Evolutionary conservation across 2,888 invertebrate genomes (phyloP).

Genomic region (Notodonta dromedarius): DNA sequence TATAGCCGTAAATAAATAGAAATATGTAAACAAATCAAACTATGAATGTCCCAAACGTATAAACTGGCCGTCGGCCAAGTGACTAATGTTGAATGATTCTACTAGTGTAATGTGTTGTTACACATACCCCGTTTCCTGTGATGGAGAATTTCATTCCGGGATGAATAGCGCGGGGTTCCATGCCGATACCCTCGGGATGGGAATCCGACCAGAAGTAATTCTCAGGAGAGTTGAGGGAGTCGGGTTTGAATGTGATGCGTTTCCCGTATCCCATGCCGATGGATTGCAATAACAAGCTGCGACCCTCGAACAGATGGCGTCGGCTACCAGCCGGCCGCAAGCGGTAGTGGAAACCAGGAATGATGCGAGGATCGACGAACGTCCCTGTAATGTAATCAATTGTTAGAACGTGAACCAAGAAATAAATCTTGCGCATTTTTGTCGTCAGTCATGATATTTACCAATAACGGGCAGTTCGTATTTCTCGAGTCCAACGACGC

Average conservation of each 20-base stretch:
- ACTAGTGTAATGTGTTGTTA: not conserved
- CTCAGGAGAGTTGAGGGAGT: slow-evolving; percentile 83
- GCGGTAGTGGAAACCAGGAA: slow-evolving; percentile 89
- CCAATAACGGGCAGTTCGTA: slow-evolving; percentile 89
- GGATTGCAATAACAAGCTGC: slow-evolving; percentile 85
- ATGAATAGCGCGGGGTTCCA: slow-evolving; percentile 87
- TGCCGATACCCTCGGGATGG: slow-evolving; percentile 88
- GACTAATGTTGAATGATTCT: slow-evolving; percentile 7
- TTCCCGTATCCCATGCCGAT: slow-evolving; percentile 92
- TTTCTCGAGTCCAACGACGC: slow-evolving; percentile 86
- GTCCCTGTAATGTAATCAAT: slow-evolving; percentile 79
- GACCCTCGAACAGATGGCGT: slow-evolving; percentile 86
- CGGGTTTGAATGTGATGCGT: slow-evolving; percentile 88
- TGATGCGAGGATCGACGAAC: slow-evolving; percentile 88
- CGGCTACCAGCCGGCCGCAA: slow-evolving; percentile 87
- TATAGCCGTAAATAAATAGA: too few species aligned
- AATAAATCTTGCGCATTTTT: not conserved
- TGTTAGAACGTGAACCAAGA: not conserved
- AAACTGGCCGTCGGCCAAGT: slow-evolving; percentile 45
- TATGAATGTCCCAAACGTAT: slow-evolving; percentile 18
- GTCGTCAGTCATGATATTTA: slow-evolving; percentile 55
- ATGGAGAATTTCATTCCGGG: slow-evolving; percentile 87
- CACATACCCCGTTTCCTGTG: slow-evolving; percentile 83
- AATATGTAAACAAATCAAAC: slow-evolving; percentile 45
- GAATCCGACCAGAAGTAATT: slow-evolving; percentile 92